These are phyloP conservation scores for Campaea margaritaria DNA, from an alignment of 2,888 invertebrate species.

Conservation along the genomic window DNA sequence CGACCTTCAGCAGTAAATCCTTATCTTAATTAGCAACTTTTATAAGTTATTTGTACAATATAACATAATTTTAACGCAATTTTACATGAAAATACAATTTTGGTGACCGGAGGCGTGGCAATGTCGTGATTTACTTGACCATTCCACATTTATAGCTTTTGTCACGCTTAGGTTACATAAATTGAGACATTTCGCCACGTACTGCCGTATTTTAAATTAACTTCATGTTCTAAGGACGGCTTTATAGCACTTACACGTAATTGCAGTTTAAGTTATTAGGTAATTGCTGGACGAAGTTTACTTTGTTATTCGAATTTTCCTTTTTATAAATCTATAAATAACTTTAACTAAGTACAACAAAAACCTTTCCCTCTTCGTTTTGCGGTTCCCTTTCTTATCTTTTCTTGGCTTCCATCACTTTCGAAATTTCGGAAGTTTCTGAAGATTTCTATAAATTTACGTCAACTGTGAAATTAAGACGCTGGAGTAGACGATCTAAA, in stretches of 20 bases:
- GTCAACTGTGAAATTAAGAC: too few species aligned
- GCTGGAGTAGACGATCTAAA: too few species aligned
- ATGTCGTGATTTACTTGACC: slow-evolving; percentile 72
- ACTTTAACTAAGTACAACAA: too few species aligned
- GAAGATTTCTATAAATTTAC: too few species aligned
- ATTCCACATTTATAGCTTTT: slow-evolving; percentile 70
- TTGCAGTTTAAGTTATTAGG: slow-evolving; percentile 27
- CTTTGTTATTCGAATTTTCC: background rate
- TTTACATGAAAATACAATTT: slow-evolving; percentile 72
- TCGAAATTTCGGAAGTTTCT: too few species aligned
- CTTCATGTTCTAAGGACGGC: slow-evolving; percentile 46
- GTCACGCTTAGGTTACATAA: slow-evolving; percentile 72
- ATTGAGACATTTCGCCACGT: slow-evolving; percentile 73
- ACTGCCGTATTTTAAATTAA: slow-evolving; percentile 51
- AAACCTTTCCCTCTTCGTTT: too few species aligned
- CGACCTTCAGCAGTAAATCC: slow-evolving; percentile 43
- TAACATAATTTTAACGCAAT: slow-evolving; percentile 56
- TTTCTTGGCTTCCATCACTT: too few species aligned
- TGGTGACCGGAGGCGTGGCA: slow-evolving; percentile 64
- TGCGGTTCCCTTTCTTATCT: too few species aligned
- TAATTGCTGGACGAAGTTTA: slow-evolving; percentile 5
- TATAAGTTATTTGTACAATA: slow-evolving; percentile 54
- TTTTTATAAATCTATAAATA: background rate
- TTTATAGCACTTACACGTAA: slow-evolving; percentile 44
- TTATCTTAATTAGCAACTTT: slow-evolving; percentile 60